Base-by-base conservation (phyloP, 2,888 invertebrate species). In the Thymelicus lineola region DNA sequence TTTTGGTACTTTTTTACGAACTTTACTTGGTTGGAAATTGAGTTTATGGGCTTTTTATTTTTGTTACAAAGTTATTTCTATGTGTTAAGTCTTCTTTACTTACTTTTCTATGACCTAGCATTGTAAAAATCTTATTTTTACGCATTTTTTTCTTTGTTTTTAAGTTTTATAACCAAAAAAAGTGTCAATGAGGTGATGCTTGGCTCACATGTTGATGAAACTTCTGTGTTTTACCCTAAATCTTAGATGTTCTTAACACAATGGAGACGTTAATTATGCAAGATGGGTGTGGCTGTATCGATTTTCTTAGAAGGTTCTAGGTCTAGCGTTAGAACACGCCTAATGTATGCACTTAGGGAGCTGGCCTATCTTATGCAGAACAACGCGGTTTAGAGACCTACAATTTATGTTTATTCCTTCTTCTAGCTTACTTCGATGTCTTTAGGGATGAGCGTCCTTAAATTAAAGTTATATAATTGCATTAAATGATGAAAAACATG, bases 1-100 rank as follows among this genome's bases (percentile, higher is more conserved):
- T 94, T 94, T 94, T 94, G 94, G 92, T 93, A 94, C 93, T 92
- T 94, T 91, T 94, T 94, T 89, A 89, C 86, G 81, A 90, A 91
- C 87, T 90, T 88, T 84, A 86, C 87, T 85, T 87, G 82, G 80
- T 82, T 82, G 80, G 82, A 83, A 84, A 82, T 84, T 82, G 80
- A 83, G 82, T 86, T 87, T 89, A 88, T 81, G 70, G 71, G 71
- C 72, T 76, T 83, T 81, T 83, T 80, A 76, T 71, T 72, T 67
- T 55, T 58, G 73, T 73, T 79, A 76, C 71, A 64, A 63, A 68
- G 55, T 46, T 76, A 78, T 76, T 79, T 72, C 59, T 70, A 55
- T 76, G 35, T 66, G 62, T 68, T 67, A 67, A 72, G 45, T 67
- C 10, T 70, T 36, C 65, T 20, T n/a, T 59, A 65, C 12, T 14